phyloP scores from a whole-genome alignment of 2,888 invertebrate genomes.

The Dilophus febrilis region DNA sequence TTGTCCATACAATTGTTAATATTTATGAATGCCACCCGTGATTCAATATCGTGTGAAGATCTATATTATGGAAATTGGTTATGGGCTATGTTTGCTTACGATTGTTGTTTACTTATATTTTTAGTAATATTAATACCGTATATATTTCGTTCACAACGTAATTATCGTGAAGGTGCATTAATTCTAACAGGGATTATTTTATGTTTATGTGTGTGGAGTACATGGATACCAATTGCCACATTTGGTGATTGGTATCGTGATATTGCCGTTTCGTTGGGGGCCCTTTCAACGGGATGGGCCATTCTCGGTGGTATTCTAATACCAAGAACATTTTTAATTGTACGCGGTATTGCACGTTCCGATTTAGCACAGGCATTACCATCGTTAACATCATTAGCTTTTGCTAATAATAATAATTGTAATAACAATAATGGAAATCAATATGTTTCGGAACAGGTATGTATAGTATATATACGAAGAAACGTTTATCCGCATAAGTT shows the following conservation, averaged over 20 bases:
- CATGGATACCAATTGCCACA: conserved; percentile 39
- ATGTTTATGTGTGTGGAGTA: conserved; percentile 38
- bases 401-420: conserved; percentile 26
- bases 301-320: conserved; percentile 46
- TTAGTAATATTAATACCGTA: conserved; percentile 41
- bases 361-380: conserved; percentile 38
- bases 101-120: conserved; percentile 39
- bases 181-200: conserved; percentile 37
- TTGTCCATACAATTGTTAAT: conserved; percentile 32
- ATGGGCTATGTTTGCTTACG: conserved; percentile 39
- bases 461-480: neutral
- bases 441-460: conserved; percentile 30
- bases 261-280: conserved; percentile 39
- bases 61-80: conserved; percentile 33
- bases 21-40: conserved; percentile 30
- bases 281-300: conserved; percentile 43
- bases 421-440: too few relatives aligned
- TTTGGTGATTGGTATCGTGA: conserved; percentile 38
- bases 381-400: conserved; percentile 29
- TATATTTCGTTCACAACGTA: conserved; percentile 43
- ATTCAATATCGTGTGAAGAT: conserved; percentile 32
- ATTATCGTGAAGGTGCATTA: conserved; percentile 47
- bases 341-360: conserved; percentile 41
- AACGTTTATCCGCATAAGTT: neutral
- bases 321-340: conserved; percentile 50